These are phyloP conservation scores for Sphaeridia pumilis DNA, from an alignment of 2,888 invertebrate genomes.

Conservation along the genomic window DNA sequence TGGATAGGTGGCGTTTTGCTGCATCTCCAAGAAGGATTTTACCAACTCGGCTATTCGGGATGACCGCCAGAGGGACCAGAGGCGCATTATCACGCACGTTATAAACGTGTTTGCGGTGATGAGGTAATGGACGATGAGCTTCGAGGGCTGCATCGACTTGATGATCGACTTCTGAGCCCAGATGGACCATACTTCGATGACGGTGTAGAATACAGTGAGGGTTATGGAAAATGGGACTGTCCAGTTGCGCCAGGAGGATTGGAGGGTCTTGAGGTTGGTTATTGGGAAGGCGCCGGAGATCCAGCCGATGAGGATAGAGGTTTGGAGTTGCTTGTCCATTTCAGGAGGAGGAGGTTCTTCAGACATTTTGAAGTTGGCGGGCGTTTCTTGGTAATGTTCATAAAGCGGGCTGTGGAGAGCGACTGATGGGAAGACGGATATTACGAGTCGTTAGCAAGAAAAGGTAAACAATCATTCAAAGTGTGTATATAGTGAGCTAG, in stretches of 20 bases:
- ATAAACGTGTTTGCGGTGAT: background rate
- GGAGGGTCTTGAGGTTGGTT: background rate
- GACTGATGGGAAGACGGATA: no score
- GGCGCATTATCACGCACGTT: conserved; percentile 1
- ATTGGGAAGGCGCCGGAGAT: conserved; percentile 4
- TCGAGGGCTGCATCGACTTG: background rate
- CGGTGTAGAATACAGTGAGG: background rate
- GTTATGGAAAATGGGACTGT: background rate
- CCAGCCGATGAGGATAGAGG: background rate
- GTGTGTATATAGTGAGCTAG: no score
- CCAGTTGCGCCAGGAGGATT: background rate
- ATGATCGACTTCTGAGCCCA: background rate
- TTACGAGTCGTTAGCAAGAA: no score
- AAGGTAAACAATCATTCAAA: no score
- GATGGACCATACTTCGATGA: background rate
- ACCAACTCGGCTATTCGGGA: conserved; percentile 1
- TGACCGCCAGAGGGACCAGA: conserved; percentile 2
- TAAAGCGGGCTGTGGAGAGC: no score
- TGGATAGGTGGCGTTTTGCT: background rate
- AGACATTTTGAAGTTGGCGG: no score
- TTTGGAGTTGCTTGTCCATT: conserved; percentile 4
- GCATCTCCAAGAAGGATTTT: background rate
- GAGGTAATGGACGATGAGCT: conserved; percentile 1
- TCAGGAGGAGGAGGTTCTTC: no score
- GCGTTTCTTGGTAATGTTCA: no score